Evolutionary conservation across 2,888 invertebrate species (phyloP), one percentile per base, ranked within the genome.

Genomic region (Ectemnius lituratus): DNA sequence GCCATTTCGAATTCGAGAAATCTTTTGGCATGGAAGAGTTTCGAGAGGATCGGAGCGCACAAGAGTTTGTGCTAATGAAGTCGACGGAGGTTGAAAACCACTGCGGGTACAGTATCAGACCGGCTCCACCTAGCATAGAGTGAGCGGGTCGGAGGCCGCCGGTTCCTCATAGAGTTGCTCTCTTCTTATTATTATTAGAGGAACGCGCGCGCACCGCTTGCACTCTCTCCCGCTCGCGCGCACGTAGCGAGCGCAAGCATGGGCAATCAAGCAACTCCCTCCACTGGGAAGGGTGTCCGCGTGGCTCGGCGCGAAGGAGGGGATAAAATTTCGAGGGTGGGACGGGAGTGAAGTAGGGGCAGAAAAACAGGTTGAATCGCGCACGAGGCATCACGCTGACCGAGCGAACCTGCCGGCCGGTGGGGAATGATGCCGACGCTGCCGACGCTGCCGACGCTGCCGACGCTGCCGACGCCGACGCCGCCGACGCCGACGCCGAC

Each of bases 161-260:
- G 88, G 89, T 90, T 89, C 88, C 88, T 89, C 89, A 89, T 89
- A 89, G 88, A 89, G 89, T 89, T 87, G 88, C 88, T 89, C 88
- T 88, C 87, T 87, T 86, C 87, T 88, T 88, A 87, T 89, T 88
- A 88, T 89, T 88, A 87, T 88, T 87, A 86, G 85, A 87, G 85
- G 87, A 85, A 87, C 85, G 81, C 84, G 82, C 76, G 80, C 88
- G 83, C 37, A 37, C 37, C 37, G 37, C 37, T 37, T 37, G 37
- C 37, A 11, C 37, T 37, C 4, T 6, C 37, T 37, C 37, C 8
- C 58, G 70, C 72, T 67, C 75, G 79, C 77, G 71, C 64, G 81
- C 81, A 79, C 72, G 71, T 65, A 73, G 46, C 56, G 60, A 58
- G 27, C 62, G 62, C 75, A 74, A 79, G 82, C 83, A 84, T 78